These are phyloP conservation scores for Myodes glareolus DNA, from an alignment of 2,113 vertebrate genomes.

Conservation along the genomic window DNA sequence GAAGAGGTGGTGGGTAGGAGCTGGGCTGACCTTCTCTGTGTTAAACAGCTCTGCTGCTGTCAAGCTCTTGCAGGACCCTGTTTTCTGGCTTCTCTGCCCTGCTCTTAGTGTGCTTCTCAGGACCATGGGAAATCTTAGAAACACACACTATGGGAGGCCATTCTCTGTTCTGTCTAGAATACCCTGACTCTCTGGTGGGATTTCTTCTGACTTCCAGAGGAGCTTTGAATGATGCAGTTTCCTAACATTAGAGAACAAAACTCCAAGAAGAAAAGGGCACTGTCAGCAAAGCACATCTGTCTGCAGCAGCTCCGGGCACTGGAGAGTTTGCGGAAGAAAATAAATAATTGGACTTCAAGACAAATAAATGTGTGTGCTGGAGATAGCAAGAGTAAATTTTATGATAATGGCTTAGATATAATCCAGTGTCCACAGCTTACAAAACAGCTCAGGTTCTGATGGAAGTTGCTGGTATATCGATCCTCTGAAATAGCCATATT, in stretches of 20 bases:
- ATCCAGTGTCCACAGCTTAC: not conserved
- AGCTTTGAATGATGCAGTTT: not conserved
- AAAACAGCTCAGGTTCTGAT: not conserved
- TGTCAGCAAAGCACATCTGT: not conserved
- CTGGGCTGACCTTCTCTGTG: not conserved
- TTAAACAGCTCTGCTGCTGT: not conserved
- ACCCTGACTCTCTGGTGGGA: not conserved
- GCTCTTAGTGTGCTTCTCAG: not conserved
- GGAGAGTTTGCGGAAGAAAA: slow-evolving; percentile 45
- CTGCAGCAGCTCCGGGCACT: not conserved
- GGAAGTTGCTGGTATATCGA: not conserved
- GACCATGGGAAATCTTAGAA: slow-evolving; percentile 44
- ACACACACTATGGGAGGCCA: not conserved
- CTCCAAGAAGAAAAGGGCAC: too few species aligned
- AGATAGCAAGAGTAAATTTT: slow-evolving; percentile 36
- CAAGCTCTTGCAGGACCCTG: not conserved
- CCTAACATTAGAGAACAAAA: not conserved
- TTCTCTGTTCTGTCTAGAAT: not conserved
- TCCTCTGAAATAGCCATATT: not conserved
- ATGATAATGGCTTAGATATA: not conserved
- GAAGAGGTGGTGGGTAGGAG: not conserved
- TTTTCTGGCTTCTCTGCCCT: not conserved
- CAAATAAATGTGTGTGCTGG: slow-evolving; percentile 5
- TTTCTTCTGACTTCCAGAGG: slow-evolving; percentile 9
- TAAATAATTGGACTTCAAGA: slow-evolving; percentile 38